A percentile compares a stretch with the other conserved stretches of the same genome.
Evolutionary conservation across 2,113 vertebrate genomes (phyloP).

Genomic region (Narcine bancroftii): DNA sequence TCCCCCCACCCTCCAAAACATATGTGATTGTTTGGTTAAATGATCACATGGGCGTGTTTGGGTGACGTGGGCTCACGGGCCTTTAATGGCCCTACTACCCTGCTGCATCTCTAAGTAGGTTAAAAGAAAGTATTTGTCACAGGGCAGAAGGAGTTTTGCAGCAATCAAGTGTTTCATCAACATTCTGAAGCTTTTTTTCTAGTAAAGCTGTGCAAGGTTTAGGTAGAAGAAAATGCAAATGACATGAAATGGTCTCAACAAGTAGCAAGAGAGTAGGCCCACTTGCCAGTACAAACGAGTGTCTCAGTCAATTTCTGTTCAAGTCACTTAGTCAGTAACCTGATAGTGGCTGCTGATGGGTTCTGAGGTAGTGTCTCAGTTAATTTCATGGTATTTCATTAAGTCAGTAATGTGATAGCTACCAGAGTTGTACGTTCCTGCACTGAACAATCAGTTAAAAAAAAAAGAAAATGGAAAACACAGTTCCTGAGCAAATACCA

Average conservation of each 20-base stretch:
- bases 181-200: no score
- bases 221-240: background rate
- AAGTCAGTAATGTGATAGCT: constrained; percentile 62
- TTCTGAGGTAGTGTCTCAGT: constrained; percentile 69
- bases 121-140: no score
- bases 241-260: background rate
- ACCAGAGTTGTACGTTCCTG: constrained; percentile 58
- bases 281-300: constrained; percentile 29
- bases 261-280: constrained; percentile 6
- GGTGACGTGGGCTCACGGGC: no score
- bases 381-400: constrained; percentile 57
- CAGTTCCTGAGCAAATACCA: constrained; percentile 57
- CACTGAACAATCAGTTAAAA: constrained; percentile 52
- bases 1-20: no score
- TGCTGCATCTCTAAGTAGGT: no score
- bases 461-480: constrained; percentile 57
- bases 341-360: constrained; percentile 49
- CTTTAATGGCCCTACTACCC: no score
- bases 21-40: no score
- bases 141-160: background rate
- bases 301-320: constrained; percentile 42
- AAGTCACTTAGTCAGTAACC: constrained; percentile 46
- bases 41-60: no score
- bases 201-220: background rate
- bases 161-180: background rate